Base-by-base conservation (phyloP, 2,113 vertebrate genomes). In the Centropus unirufus region DNA sequence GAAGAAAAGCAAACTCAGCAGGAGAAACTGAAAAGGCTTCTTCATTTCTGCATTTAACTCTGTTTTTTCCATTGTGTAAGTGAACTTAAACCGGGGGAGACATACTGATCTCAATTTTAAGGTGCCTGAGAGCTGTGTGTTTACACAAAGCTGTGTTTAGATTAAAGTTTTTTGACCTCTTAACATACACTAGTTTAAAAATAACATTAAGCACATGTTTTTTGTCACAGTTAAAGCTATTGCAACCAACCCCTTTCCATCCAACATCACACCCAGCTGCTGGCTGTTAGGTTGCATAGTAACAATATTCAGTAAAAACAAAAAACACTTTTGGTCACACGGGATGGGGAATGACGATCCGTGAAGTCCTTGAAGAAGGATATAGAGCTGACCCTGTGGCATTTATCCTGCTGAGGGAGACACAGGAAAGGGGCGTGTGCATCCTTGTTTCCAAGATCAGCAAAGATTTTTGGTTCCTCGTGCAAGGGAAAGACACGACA, bases 131-230 rank as follows among this genome's bases (percentile, higher is more conserved):
- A 95, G 80, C 75, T 82, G 8, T 79, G 63, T 86, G 86, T 86
- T 93, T 97, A 77, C 66, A 92, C 46, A 82, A 94, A 89, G 51
- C 36, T 62, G 51, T 87, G 93, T 79, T 96, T 96, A 95, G 83
- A 95, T 90, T 86, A 94, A 97, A 97, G 95, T 30, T 67, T 85
- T 78, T 92, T 74, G 90, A 97, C 44, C 83, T 92, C 75, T 95
- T 97, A 95, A 90, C 70, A 89, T 79, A 90, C 80, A 75, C 87
- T 72, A 72, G 77, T 81, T 83, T 96, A 96, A 97, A 98, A 97
- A 97, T 97, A 96, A 86, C 86, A 64, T 22, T 63, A 83, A 94
- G 73, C 91, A 89, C 83, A 59, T 96, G 92, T 0, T 72, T 97
- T 97, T 96, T 85, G 92, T 96, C 86, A 92, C 2, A 24, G 82